Evolutionary conservation across 2,797 vertebrate species (phyloP).

Genomic region (Falco berigora): DNA sequence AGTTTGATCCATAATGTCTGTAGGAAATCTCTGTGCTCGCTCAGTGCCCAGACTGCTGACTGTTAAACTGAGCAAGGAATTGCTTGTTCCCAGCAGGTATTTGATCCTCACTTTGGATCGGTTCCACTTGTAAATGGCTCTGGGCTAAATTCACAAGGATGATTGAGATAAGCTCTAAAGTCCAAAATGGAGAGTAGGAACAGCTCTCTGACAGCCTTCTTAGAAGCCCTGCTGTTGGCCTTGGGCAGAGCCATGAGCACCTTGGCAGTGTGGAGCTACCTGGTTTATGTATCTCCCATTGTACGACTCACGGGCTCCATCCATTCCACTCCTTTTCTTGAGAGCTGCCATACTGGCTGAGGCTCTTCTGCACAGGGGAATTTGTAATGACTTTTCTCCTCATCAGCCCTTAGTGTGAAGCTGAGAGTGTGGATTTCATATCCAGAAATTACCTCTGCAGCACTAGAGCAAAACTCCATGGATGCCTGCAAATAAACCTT

Average conservation of each 20-base stretch:
- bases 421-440: not conserved
- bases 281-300: not conserved
- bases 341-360: not conserved
- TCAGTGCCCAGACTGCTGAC: not conserved
- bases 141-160: not conserved
- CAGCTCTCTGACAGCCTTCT: not conserved
- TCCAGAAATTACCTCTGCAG: not conserved
- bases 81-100: not conserved
- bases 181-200: not conserved
- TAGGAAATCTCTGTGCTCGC: not conserved
- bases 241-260: not conserved
- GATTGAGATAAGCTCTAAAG: not conserved
- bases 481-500: not conserved
- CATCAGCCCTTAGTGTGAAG: not conserved
- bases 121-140: not conserved
- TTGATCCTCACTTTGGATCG: not conserved
- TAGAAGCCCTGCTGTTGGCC: not conserved
- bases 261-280: fast-evolving
- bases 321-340: not conserved
- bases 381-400: not conserved
- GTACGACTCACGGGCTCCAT: not conserved
- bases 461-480: not conserved
- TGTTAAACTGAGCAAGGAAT: not conserved
- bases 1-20: not conserved
- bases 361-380: not conserved